Evolutionary conservation across 2,888 invertebrate species (phyloP), one percentile per base, ranked within the genome.

Genomic region (Lampropteryx suffumata): DNA sequence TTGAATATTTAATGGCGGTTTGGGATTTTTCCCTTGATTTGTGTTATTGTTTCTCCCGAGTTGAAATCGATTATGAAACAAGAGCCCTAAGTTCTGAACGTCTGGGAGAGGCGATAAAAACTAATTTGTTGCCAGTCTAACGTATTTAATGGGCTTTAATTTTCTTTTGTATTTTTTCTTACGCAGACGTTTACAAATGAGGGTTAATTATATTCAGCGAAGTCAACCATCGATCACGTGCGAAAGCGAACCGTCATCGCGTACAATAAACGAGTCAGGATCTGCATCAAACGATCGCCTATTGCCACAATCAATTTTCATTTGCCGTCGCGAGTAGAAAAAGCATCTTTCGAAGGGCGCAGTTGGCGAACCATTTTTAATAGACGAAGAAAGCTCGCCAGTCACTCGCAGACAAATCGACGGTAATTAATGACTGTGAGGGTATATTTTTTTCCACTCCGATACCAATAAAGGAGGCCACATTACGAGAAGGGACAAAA

Each of bases 371-470:
- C 74, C 79, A 81, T 87, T 84, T 88, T 84, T 87, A 86, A 86
- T 84, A 80, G 84, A 78, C 81, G 79, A 82, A 79, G 75, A 79
- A 75, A 75, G 81, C 81, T 80, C 78, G 73, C 74, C 82, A 86
- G 87, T 87, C 88, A 82, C 64, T 75, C 78, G 72, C 88, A 85
- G 87, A 86, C 83, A 77, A 84, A 86, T 86, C 80, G 82, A 75
- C 74, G 65, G 77, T 89, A 89, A 89, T 90, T 90, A 89, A 89
- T 90, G 88, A 87, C 76, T 71, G 76, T 74, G 75, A 79, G 82
- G 75, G 73, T 72, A 68, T 81, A 79, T 76, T 77, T 76, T 77
- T 81, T 79, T 73, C n/a, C 73, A 72, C 77, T 76, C 75, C 79
- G 79, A 84, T 80, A 78, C 77, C 79, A 76, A 78, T 79, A 81